Conservation (phyloP, 2,888 invertebrate species). For the Tuberolachnus salignus region DNA sequence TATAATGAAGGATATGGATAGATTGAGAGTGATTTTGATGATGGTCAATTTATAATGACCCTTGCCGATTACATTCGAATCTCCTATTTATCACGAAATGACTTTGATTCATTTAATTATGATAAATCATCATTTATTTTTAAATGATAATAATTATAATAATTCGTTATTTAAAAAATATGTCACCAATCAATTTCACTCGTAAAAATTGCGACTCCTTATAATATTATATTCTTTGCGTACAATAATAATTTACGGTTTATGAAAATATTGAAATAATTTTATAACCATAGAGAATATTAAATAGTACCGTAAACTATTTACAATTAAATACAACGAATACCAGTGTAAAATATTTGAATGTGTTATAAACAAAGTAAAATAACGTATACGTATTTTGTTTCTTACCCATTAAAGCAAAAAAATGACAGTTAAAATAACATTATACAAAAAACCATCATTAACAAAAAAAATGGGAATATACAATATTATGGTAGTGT, state of each 20-base stretch:
- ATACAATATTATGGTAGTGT: too few relatives aligned
- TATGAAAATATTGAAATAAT: neutral
- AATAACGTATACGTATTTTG: too few relatives aligned
- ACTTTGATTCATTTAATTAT: constrained; percentile 11
- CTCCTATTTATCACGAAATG: constrained; percentile 5
- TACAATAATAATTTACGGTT: neutral
- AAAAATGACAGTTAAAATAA: too few relatives aligned
- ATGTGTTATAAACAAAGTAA: too few relatives aligned
- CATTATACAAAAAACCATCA: too few relatives aligned
- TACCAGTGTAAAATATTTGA: too few relatives aligned
- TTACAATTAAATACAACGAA: too few relatives aligned
- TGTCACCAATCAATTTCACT: neutral
- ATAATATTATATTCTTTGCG: constrained; percentile 1
- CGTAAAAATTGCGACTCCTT: neutral
- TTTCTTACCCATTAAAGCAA: too few relatives aligned
- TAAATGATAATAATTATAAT: neutral
- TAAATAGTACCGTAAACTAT: too few relatives aligned
- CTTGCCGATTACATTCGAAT: constrained; percentile 5
- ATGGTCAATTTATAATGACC: constrained; percentile 33
- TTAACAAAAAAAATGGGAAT: too few relatives aligned
- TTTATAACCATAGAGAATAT: neutral
- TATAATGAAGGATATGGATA: neutral
- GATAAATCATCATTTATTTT: constrained; percentile 34
- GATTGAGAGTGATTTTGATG: constrained; percentile 39
- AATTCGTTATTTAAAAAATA: constrained; percentile 14